These are phyloP conservation scores for Volucella bombylans DNA, from an alignment of 2,888 invertebrate species.

Conservation along the genomic window DNA sequence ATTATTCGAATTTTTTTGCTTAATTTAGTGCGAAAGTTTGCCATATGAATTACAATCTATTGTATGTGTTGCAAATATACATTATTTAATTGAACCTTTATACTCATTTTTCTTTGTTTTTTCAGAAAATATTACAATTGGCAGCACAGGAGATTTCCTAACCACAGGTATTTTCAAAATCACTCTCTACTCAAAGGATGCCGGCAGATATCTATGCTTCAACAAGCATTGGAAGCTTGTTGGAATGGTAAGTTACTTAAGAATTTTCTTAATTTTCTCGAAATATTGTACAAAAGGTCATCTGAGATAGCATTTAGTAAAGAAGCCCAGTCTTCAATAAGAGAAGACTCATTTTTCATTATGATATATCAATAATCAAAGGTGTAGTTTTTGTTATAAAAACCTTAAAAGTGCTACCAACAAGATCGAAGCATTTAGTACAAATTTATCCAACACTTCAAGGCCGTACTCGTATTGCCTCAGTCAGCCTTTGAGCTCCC, in stretches of 20 bases:
- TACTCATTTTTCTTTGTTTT: conserved; percentile 44
- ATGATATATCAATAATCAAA: no score
- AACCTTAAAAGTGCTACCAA: no score
- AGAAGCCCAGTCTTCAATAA: neutral
- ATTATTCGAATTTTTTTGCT: no score
- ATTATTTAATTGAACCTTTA: conserved; percentile 66
- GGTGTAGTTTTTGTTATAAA: no score
- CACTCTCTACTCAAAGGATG: conserved; percentile 80
- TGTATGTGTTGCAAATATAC: no score
- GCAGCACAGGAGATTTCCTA: conserved; percentile 79
- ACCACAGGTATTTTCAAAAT: conserved; percentile 78
- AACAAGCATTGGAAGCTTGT: conserved; percentile 78
- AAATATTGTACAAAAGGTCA: neutral
- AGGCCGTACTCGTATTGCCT: no score
- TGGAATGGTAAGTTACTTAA: conserved; percentile 79
- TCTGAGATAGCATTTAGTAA: no score
- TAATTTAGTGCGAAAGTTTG: no score
- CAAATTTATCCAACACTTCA: no score
- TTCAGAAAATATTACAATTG: conserved; percentile 80
- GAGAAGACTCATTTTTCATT: neutral
- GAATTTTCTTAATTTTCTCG: neutral
- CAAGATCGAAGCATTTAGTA: no score
- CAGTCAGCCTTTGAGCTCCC: no score
- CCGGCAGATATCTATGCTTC: conserved; percentile 80
- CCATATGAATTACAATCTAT: no score